A percentile compares a stretch with the other conserved stretches of the same genome.
Conservation (phyloP, 2,113 vertebrate genomes). For the Charina bottae region DNA sequence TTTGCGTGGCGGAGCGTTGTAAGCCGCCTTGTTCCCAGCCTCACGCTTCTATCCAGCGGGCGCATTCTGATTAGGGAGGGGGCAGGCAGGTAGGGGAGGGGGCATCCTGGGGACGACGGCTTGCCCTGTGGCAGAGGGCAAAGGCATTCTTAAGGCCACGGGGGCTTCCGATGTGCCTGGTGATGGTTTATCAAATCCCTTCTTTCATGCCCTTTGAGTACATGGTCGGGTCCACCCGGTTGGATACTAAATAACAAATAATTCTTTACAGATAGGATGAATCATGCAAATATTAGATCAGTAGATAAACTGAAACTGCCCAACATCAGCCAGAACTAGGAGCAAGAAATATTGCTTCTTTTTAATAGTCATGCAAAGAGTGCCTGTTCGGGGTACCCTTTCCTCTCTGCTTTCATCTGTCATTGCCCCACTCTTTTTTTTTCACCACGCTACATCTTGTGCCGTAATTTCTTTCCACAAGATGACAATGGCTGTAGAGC, state of each 20-base stretch:
- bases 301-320: background rate
- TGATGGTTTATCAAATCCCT: background rate
- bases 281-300: background rate
- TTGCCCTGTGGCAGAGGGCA: background rate
- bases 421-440: background rate
- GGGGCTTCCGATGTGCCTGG: background rate
- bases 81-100: background rate
- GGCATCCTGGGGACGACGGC: background rate
- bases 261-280: background rate
- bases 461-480: background rate
- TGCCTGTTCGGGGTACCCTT: background rate
- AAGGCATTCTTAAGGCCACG: background rate
- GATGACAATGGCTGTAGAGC: background rate
- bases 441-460: background rate
- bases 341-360: background rate
- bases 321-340: background rate
- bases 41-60: background rate
- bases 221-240: background rate
- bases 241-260: background rate
- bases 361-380: background rate
- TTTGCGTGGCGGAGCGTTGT: background rate
- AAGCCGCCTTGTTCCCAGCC: background rate
- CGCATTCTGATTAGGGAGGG: background rate
- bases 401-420: background rate
- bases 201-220: background rate